These are phyloP conservation scores for Oscarella lobularis DNA, from an alignment of 37 sponge, comb jelly and placozoan species.

Conservation along the genomic window DNA sequence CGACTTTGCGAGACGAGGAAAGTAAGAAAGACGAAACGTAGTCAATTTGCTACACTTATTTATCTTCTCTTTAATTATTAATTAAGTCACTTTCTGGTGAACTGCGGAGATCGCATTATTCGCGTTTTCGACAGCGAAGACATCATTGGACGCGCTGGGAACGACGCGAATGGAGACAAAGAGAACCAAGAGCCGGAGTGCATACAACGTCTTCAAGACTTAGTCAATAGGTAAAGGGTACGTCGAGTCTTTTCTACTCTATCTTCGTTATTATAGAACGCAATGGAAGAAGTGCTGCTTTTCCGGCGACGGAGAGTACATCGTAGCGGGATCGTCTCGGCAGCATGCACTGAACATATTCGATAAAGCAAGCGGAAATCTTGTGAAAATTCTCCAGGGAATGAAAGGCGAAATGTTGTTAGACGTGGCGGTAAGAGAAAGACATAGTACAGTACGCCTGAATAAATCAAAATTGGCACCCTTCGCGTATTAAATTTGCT, in stretches of 20 bases:
- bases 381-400: conserved; percentile 97
- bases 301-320: conserved; percentile 94
- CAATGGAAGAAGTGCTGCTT: conserved; percentile 93
- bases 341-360: conserved; percentile 93
- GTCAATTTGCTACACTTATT: too few relatives aligned
- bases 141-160: too few relatives aligned
- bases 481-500: not conserved
- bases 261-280: conserved; percentile 34
- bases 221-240: conserved; percentile 58
- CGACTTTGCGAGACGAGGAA: conserved; percentile 82
- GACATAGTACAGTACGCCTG: not conserved
- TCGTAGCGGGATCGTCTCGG: conserved; percentile 82
- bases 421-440: conserved; percentile 57
- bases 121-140: conserved; percentile 78
- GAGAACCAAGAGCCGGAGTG: conserved; percentile 55
- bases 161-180: not conserved
- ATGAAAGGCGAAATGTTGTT: conserved; percentile 92
- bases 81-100: conserved; percentile 73
- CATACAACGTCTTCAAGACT: conserved; percentile 85
- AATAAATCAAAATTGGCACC: not conserved
- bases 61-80: too few relatives aligned
- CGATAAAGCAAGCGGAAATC: conserved; percentile 82
- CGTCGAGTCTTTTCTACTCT: not conserved
- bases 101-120: conserved; percentile 82
- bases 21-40: too few relatives aligned